These are phyloP conservation scores for Galerucella calmariensis DNA, from an alignment of 2,888 invertebrate species.

Conservation along the genomic window DNA sequence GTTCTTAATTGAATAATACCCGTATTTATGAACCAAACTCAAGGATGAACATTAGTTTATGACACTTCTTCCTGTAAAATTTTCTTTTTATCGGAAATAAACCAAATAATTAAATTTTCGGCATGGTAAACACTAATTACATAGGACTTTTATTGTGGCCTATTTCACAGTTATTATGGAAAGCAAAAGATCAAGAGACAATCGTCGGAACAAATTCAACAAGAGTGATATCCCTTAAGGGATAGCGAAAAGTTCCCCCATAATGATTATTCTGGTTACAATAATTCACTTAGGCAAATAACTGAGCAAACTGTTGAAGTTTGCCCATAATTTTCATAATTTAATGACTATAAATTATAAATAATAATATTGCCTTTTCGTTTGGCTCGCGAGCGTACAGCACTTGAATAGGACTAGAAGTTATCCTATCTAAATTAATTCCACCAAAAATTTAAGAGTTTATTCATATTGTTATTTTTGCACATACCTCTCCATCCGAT, in stretches of 20 bases:
- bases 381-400: neutral
- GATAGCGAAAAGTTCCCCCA: slow-evolving; percentile 30
- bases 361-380: slow-evolving; percentile 45
- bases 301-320: slow-evolving; percentile 49
- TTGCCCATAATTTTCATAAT: slow-evolving; percentile 51
- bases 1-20: too few relatives aligned
- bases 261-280: slow-evolving; percentile 50
- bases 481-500: too few relatives aligned
- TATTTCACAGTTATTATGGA: too few relatives aligned
- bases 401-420: neutral
- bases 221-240: slow-evolving; percentile 33
- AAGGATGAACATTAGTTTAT: too few relatives aligned
- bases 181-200: neutral
- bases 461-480: too few relatives aligned
- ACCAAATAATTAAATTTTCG: too few relatives aligned
- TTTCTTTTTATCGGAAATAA: too few relatives aligned
- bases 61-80: too few relatives aligned
- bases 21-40: too few relatives aligned
- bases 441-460: slow-evolving; percentile 2
- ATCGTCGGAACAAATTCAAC: neutral
- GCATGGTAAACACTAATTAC: too few relatives aligned
- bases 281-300: slow-evolving; percentile 52
- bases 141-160: too few relatives aligned
- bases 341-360: slow-evolving; percentile 52
- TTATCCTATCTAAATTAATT: neutral